Percentiles rank a stretch among this genome's conserved stretches.
phyloP scores from a whole-genome alignment of 2,888 invertebrate genomes.

The Bimastos eiseni region DNA sequence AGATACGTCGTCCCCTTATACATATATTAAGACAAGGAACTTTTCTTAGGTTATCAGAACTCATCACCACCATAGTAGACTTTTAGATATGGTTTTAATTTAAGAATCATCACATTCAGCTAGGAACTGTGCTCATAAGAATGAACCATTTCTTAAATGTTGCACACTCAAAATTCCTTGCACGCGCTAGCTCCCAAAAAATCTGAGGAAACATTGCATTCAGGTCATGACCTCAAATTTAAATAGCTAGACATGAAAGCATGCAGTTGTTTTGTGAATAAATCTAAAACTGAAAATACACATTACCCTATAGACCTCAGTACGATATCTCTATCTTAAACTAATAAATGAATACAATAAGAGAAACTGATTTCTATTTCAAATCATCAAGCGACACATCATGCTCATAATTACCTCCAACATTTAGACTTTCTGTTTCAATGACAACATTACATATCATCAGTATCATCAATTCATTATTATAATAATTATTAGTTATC shows the following conservation, averaged over 20 bases:
- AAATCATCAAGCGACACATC: neutral
- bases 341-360: neutral
- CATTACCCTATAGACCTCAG: neutral
- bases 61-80: too few species aligned
- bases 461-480: neutral
- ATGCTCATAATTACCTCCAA: slow-evolving; percentile 2
- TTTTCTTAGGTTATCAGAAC: too few species aligned
- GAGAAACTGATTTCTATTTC: neutral
- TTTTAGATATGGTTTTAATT: too few species aligned
- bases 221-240: neutral
- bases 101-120: too few species aligned
- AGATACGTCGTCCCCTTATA: too few species aligned
- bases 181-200: too few species aligned
- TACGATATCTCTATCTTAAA: too few species aligned
- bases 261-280: neutral
- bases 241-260: neutral
- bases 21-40: too few species aligned
- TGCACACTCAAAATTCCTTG: too few species aligned
- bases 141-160: too few species aligned
- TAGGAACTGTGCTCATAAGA: too few species aligned
- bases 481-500: neutral
- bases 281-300: neutral
- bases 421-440: slow-evolving; percentile 7
- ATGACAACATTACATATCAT: neutral
- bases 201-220: too few species aligned